Evolutionary conservation across 2,797 vertebrate species (phyloP).

Genomic region (Clarias platycephalus): DNA sequence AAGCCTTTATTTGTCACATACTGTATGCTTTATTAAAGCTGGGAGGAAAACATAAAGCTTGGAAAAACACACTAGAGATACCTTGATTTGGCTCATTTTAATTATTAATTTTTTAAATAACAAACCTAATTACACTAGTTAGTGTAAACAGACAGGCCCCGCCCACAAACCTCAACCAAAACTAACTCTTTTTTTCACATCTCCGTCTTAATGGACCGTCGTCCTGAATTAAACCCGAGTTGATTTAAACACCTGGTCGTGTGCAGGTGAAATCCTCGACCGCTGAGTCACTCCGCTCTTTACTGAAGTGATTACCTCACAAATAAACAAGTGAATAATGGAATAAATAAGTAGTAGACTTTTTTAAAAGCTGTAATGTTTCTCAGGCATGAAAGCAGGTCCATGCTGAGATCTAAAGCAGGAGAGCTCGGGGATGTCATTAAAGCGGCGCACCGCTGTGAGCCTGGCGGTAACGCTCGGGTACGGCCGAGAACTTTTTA

Average conservation of each 20-base stretch:
- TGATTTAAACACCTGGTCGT: background rate
- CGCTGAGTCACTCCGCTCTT: background rate
- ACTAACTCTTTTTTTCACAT: background rate
- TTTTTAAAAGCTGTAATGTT: constrained; percentile 9
- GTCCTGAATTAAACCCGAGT: background rate
- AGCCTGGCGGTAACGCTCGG: background rate
- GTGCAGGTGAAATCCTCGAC: background rate
- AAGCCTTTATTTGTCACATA: no score
- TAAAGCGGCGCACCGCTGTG: background rate
- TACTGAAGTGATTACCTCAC: background rate
- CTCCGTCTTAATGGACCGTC: background rate
- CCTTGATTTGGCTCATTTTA: no score
- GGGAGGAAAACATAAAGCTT: no score
- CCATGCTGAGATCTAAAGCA: background rate
- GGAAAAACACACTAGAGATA: no score
- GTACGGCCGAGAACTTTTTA: background rate
- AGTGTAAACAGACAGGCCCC: background rate
- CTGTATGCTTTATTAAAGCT: no score
- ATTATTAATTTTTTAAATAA: no score
- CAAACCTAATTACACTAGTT: no score
- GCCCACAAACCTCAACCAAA: background rate
- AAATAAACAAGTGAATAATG: background rate
- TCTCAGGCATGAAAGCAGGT: background rate
- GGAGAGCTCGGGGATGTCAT: background rate
- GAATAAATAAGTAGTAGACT: background rate